Conservation (phyloP, 2,888 invertebrate species). For the Troglohyphantes excavatus region DNA sequence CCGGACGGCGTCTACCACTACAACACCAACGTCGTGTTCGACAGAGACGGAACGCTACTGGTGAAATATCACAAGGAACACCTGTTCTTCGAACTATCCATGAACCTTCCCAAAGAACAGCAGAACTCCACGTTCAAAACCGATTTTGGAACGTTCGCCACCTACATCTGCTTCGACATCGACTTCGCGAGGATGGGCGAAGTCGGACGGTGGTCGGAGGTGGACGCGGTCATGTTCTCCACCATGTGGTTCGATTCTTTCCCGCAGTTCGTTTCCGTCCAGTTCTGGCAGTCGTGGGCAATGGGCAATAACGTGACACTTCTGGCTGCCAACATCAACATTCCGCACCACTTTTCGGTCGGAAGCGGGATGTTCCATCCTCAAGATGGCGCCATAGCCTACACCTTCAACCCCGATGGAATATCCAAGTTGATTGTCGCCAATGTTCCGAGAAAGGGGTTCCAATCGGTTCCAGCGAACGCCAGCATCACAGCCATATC, state of each 20-base stretch:
- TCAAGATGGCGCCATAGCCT: constrained; percentile 82
- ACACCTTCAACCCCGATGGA: constrained; percentile 65
- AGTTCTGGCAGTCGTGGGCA: constrained; percentile 88
- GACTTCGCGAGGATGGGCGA: constrained; percentile 88
- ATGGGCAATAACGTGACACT: constrained; percentile 87
- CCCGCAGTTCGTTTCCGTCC: constrained; percentile 86
- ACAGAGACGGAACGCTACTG: constrained; percentile 87
- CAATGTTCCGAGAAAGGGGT: constrained; percentile 18
- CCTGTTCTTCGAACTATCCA: constrained; percentile 81
- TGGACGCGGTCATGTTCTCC: constrained; percentile 87
- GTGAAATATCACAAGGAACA: constrained; percentile 85
- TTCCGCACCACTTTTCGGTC: constrained; percentile 86
- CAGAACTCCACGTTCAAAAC: constrained; percentile 86
- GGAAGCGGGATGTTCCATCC: constrained; percentile 91
- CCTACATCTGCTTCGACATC: constrained; percentile 92
- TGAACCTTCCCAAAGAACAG: constrained; percentile 80
- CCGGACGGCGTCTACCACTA: constrained; percentile 81
- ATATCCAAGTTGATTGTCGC: constrained; percentile 65
- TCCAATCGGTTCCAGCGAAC: background rate
- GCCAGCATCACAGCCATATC: constrained; percentile 35
- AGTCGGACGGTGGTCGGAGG: constrained; percentile 84
- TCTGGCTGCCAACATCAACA: constrained; percentile 88
- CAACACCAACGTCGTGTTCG: constrained; percentile 91
- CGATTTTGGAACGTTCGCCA: constrained; percentile 90
- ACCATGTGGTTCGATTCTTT: constrained; percentile 92